Evolutionary conservation across 2,888 invertebrate species (phyloP), one percentile per base, ranked within the genome.

Genomic region (Rhorus exstirpatorius): DNA sequence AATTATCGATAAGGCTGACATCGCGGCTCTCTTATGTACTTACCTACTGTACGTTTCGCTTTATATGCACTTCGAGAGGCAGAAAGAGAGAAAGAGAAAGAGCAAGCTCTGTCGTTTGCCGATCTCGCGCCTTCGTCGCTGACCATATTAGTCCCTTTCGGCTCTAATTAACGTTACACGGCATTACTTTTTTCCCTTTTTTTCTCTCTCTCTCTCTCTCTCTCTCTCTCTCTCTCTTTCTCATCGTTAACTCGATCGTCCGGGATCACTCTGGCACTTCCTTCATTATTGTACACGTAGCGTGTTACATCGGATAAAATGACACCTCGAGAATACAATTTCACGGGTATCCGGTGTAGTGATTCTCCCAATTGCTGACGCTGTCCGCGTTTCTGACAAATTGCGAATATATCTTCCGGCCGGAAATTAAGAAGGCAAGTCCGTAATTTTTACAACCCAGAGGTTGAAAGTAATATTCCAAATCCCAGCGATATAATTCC

Each of bases 1-100:
- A 78, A 81, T 81, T 81, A 81, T 81, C 78, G 81, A 81, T 81
- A 81, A 81, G 78, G 61, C 72, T 31, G 72, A 78, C 81, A 21
- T 74, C 49, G 77, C 68, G 44, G 38, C 60, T 67, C 81, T 77
- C 75, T 76, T 67, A 17, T 81, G 77, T 78, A 51, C 26, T 44
- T 68, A 71, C 61, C 41, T 46, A 58, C 65, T 46, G 60, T 55
- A 21, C 44, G 46, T 19, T 8, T n/a, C 51, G 77, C 68, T 51
- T 71, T 60, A 61, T 65, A 35, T 38, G n/a, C 17, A 10, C 10
- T 55, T 35, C 60, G 49, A 49, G 14, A 58, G 26, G 60, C 55
- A 72, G 76, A 72, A 38, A 70, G 63, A 72, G 14, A 53, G 38
- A 38, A 58, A 51, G 74, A 53, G 38, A 71, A 41, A 31, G 51